Base-by-base conservation (phyloP, 2,888 invertebrate species). In the Caenorhabditis drosophilae region DNA sequence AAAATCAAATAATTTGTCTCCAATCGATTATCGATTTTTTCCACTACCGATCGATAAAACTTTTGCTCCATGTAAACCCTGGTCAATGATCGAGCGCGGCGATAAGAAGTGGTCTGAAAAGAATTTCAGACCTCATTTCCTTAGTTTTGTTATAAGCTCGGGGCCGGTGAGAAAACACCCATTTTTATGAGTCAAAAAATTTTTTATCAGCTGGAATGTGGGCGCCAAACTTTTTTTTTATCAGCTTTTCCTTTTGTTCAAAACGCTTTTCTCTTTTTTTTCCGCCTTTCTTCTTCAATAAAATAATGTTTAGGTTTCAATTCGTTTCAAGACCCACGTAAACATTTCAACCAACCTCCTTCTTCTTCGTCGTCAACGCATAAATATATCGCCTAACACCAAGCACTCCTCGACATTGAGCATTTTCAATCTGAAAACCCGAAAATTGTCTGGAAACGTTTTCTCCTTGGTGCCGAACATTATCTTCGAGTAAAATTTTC, bases 51-150 rank as follows among this genome's bases (percentile, higher is more conserved):
- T 62, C 63, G 49, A 25, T 58, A 64, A 35, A 54, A 64, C 53
- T 64, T 59, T 22, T 70, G 62, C 36, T 70, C 70, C 34, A 70
- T 48, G 42, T 70, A 70, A 9, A 70, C 67, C 23, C 70, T 44
- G 12, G 70, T 70, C 45, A 70, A 35, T 1, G 67, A 67, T 27
- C 70, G 55, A 15, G 67, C 67, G 26, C 70, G 67, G 22, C 46
- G 20, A 15, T n/a, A 15, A 35, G 15, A 6, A n/a, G 3, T 35
- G 2, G 23, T 12, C 35, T 6, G 35, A 46, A 27, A 45, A 45
- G 9, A 25, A 16, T 11, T 2, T 18, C 25, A 4, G 4, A 22
- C 4, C 18, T 7, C n/a, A 18, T 9, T n/a, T 40, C n/a, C 9
- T 40, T 11, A 18, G 40, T 6, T 9, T 31, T 9, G 12, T 31